Percentiles rank a stretch among this genome's conserved stretches.
These are phyloP conservation scores for Palloptera scutellata DNA, from an alignment of 2,888 invertebrate genomes.

Conservation along the genomic window DNA sequence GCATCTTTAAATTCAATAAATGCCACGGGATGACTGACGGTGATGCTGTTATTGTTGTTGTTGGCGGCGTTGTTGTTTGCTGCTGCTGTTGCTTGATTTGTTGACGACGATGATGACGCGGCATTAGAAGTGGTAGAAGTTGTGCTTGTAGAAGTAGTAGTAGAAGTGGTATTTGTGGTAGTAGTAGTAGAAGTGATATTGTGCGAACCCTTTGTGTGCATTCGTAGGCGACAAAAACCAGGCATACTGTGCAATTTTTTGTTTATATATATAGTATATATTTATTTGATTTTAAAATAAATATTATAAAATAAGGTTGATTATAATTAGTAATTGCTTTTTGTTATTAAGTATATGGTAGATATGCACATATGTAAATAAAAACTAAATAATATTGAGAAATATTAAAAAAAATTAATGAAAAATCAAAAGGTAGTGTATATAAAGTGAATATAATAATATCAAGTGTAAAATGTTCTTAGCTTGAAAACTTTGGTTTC, in stretches of 20 bases:
- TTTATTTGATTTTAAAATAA: slow-evolving; percentile 31
- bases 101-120: slow-evolving; percentile 28
- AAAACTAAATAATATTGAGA: neutral
- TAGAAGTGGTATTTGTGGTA: slow-evolving; percentile 55
- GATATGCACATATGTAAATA: neutral
- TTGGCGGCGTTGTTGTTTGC: slow-evolving; percentile 25
- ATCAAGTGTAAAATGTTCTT: no score
- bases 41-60: slow-evolving; percentile 34
- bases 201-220: slow-evolving; percentile 81
- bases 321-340: slow-evolving; percentile 39
- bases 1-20: slow-evolving; percentile 98
- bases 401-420: no score
- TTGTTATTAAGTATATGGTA: neutral
- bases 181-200: slow-evolving; percentile 62
- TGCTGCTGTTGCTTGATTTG: slow-evolving; percentile 40
- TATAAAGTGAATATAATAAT: no score
- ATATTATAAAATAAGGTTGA: slow-evolving; percentile 26
- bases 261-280: slow-evolving; percentile 36
- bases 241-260: slow-evolving; percentile 80
- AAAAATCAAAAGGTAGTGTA: no score
- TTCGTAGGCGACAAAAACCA: slow-evolving; percentile 97
- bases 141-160: slow-evolving; percentile 52
- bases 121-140: slow-evolving; percentile 52
- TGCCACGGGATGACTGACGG: slow-evolving; percentile 81
- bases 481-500: no score